Conservation (phyloP, 2,113 vertebrate species). For the Cavia aperea region DNA sequence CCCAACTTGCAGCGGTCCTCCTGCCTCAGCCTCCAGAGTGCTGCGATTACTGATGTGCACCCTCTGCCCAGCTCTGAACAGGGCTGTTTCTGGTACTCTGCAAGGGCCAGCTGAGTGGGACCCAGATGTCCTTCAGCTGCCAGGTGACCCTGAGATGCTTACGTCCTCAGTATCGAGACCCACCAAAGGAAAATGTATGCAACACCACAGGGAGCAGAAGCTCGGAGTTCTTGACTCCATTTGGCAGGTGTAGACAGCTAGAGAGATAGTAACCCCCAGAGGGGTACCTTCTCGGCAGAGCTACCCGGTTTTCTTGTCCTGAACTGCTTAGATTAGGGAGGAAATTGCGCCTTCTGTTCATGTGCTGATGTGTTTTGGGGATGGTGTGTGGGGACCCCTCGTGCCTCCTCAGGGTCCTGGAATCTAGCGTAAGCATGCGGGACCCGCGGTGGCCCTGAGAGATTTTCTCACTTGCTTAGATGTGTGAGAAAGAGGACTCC, state of each 20-base stretch:
- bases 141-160: not conserved
- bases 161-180: not conserved
- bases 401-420: not conserved
- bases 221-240: slow-evolving; percentile 12
- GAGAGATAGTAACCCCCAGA: not conserved
- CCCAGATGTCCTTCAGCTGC: not conserved
- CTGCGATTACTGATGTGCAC: not conserved
- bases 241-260: not conserved
- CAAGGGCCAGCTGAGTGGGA: not conserved
- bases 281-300: slow-evolving; percentile 3
- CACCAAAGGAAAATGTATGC: not conserved
- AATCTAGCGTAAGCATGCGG: not conserved
- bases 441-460: not conserved
- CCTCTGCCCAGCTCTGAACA: not conserved
- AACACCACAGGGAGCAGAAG: not conserved
- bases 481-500: not conserved
- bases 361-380: not conserved
- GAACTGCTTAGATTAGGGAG: slow-evolving; percentile 20
- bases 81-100: not conserved
- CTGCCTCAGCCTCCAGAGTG: not conserved
- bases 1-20: not conserved
- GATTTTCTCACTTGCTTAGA: not conserved
- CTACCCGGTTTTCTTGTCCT: not conserved
- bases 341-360: slow-evolving; percentile 9
- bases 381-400: not conserved